Percentiles rank a stretch among this genome's conserved stretches.
Evolutionary conservation across 2,113 vertebrate species (phyloP).

Genomic region (Dasyornis broadbenti): DNA sequence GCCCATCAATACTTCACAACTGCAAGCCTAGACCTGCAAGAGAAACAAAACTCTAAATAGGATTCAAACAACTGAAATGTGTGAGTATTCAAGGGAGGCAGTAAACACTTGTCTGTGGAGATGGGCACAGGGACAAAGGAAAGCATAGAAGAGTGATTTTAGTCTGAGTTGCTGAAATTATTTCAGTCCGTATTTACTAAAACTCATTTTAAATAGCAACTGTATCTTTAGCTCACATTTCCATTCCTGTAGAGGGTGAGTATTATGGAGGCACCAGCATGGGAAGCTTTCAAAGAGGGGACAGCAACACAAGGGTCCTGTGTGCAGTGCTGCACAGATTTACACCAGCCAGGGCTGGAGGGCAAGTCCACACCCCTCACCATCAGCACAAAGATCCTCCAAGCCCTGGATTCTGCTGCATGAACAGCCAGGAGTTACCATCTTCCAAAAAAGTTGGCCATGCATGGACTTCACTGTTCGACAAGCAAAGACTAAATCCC

Average conservation of each 20-base stretch:
- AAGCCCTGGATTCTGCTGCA: not conserved
- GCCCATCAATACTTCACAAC: constrained; percentile 58
- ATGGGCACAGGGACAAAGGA: not conserved
- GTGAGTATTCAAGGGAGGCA: not conserved
- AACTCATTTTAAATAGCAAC: not conserved
- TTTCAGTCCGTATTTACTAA: not conserved
- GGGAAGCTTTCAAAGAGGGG: not conserved
- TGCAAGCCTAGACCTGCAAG: constrained; percentile 63
- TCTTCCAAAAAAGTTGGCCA: not conserved
- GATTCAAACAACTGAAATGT: not conserved
- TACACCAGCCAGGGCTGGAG: not conserved
- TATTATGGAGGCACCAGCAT: not conserved
- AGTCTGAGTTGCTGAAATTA: not conserved
- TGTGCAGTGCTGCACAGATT: not conserved
- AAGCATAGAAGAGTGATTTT: not conserved
- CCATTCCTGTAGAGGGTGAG: not conserved
- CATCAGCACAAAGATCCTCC: not conserved
- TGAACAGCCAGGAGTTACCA: not conserved
- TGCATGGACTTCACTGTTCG: not conserved
- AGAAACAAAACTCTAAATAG: constrained; percentile 49
- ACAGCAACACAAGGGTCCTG: not conserved
- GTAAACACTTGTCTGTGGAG: not conserved
- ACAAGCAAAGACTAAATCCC: not conserved
- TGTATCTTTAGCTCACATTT: not conserved
- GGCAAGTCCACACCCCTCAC: not conserved